Evolutionary conservation across 2,888 invertebrate species (phyloP).

Genomic region (Macaria notata): DNA sequence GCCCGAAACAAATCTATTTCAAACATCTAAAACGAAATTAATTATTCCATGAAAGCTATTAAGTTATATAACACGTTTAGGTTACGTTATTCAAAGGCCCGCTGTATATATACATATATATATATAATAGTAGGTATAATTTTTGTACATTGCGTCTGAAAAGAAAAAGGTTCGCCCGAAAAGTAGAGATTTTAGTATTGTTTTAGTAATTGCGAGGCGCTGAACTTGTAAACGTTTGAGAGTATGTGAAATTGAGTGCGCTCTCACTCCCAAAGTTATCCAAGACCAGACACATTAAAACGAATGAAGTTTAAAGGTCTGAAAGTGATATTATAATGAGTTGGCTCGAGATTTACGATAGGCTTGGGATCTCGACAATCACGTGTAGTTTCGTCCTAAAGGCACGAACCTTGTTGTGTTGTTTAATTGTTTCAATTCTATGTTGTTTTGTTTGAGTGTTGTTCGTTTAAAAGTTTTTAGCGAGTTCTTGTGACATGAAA

Average conservation of each 20-base stretch:
- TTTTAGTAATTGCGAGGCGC: constrained; percentile 12
- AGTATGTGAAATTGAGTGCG: constrained; percentile 16
- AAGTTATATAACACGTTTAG: constrained; percentile 13
- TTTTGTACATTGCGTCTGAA: constrained; percentile 16
- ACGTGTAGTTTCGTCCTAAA: constrained; percentile 17
- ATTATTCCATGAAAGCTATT: constrained; percentile 22
- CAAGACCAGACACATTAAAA: constrained; percentile 26
- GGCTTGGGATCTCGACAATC: constrained; percentile 18
- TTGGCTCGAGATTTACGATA: constrained; percentile 21
- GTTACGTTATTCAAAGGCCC: constrained; percentile 23
- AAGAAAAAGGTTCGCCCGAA: constrained; percentile 21
- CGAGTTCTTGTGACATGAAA: no score
- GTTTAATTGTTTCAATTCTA: constrained; percentile 6
- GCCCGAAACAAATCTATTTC: constrained; percentile 10
- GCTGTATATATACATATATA: constrained; percentile 7
- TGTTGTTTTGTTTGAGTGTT: no score
- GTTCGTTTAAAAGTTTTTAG: no score
- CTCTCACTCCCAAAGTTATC: constrained; percentile 17
- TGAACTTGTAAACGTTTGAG: constrained; percentile 1
- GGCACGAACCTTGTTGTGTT: constrained; percentile 9
- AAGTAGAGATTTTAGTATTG: constrained; percentile 12
- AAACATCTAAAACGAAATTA: constrained; percentile 14
- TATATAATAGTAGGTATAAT: constrained; percentile 1
- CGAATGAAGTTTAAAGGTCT: constrained; percentile 25
- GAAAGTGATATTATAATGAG: constrained; percentile 28